Conservation (phyloP, 2,888 invertebrate species). For the Panzeria rudis region DNA sequence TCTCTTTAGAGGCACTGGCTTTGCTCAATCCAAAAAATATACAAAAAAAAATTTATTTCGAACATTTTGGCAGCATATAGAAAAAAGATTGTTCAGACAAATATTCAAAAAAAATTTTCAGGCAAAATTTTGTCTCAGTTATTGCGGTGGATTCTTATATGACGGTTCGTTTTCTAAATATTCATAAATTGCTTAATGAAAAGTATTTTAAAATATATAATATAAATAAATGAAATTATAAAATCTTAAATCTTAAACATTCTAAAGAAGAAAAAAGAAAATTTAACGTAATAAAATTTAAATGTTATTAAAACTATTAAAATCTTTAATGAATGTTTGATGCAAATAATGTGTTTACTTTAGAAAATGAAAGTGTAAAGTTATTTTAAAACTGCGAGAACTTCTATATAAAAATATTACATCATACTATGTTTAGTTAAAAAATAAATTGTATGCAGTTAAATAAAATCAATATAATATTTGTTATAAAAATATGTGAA, state of each 20-base stretch:
- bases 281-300: slow-evolving; percentile 8
- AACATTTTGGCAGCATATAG: slow-evolving; percentile 63
- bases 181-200: slow-evolving; percentile 35
- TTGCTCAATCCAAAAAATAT: slow-evolving; percentile 16
- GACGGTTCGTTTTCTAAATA: slow-evolving; percentile 72
- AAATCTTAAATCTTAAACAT: slow-evolving; percentile 6
- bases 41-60: slow-evolving; percentile 52
- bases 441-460: not conserved
- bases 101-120: slow-evolving; percentile 44
- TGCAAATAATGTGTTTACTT: slow-evolving; percentile 21
- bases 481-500: not conserved
- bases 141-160: slow-evolving; percentile 74
- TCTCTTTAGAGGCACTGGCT: slow-evolving; percentile 42
- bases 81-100: slow-evolving; percentile 19
- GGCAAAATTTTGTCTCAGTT: slow-evolving; percentile 72
- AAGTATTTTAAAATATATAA: slow-evolving; percentile 15
- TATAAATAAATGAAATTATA: slow-evolving; percentile 19
- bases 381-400: slow-evolving; percentile 41
- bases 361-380: not conserved
- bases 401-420: slow-evolving; percentile 47
- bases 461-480: not conserved
- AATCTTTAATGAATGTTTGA: slow-evolving; percentile 21
- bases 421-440: slow-evolving; percentile 41
- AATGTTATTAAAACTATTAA: not conserved
- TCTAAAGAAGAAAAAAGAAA: slow-evolving; percentile 8